Evolutionary conservation across 2,888 invertebrate species (phyloP), one percentile per base, ranked within the genome.

Genomic region (Oligia strigilis): DNA sequence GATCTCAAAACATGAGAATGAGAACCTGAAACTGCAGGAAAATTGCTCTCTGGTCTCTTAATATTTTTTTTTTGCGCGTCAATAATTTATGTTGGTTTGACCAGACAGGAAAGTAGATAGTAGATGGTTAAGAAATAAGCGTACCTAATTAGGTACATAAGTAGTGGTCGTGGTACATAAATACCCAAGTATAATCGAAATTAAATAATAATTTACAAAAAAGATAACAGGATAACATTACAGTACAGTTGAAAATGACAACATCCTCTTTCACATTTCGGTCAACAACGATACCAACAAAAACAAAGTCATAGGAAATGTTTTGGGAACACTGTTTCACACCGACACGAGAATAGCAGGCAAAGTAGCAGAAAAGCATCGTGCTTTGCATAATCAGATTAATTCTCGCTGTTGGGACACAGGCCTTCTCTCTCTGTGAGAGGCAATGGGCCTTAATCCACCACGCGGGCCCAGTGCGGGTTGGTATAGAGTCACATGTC

Each of bases 211-310:
- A 62, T 62, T 29, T 14, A 62, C 2, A 49, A 29, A 60, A 60
- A 29, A 62, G 14, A 29, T 29, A 62, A 62, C 13, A 29, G n/a
- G n/a, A 4, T 60, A 60, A 29, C 29, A 29, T 29, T 29, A 60
- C n/a, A n/a, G n/a, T 60, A 60, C n/a, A 60, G n/a, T 60, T 60
- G 60, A 60, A 58, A 60, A 60, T 60, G n/a, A 60, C 11, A 60
- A 13, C 13, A 23, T 58, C 23, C 58, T 58, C 9, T 23, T 58
- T 58, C 58, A 60, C 4, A n/a, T n/a, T 60, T 60, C 60, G n/a
- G 11, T 58, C 58, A n/a, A 60, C 29, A 62, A 62, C 29, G 11
- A 60, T 14, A 29, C 5, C 60, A 60, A n/a, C n/a, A 60, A 62
- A 62, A 60, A 29, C 9, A 49, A 49, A 14, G 14, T 19, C 19